Evolutionary conservation across 2,797 vertebrate genomes (phyloP), one percentile per base, ranked within the genome.

Genomic region (Schizothorax lantsangensis): DNA sequence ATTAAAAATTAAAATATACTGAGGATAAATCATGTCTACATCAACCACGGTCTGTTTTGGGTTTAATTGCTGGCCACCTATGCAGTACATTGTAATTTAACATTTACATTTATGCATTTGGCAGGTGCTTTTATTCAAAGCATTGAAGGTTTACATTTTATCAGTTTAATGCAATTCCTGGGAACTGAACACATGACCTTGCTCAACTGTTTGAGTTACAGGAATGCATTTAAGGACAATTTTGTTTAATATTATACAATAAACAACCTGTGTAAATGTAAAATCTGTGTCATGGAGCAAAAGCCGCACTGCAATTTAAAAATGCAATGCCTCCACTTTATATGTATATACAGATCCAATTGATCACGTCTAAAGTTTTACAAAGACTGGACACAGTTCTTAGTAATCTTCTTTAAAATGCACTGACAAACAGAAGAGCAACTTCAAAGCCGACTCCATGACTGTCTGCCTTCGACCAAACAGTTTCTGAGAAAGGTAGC

Each of bases 401-500:
- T 59, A 83, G 33, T 9, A 68, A 52, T 81, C 72, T 57, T 81
- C 30, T 72, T 75, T 82, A 88, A 81, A 88, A 83, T 26, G 57
- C 33, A 81, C 23, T 82, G 54, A 68, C 64, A 81, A 87, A 83
- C 40, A 74, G 36, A 74, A 75, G 59, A 59, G 72, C 66, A 79
- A 79, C 47, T 75, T 71, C 14, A 59, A 82, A 69, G 59, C 79
- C 47, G 73, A 85, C 80, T 81, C 38, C 54, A 85, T 79, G 85
- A 86, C 69, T 71, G 74, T 66, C 77, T 52, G 49, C 38, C 77
- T 80, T 80, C 30, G 23, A 80, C 38, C 66, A 79, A 75, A 81
- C 80, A 74, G n/a, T 85, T 82, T 84, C 78, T 83, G 47, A 88
- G 80, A 81, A 83, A 86, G 79, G 83, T 64, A 79, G 43, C 49